Percentiles rank a stretch among this genome's conserved stretches.
Conservation (phyloP, 2,113 vertebrate genomes). For the Gadus macrocephalus region DNA sequence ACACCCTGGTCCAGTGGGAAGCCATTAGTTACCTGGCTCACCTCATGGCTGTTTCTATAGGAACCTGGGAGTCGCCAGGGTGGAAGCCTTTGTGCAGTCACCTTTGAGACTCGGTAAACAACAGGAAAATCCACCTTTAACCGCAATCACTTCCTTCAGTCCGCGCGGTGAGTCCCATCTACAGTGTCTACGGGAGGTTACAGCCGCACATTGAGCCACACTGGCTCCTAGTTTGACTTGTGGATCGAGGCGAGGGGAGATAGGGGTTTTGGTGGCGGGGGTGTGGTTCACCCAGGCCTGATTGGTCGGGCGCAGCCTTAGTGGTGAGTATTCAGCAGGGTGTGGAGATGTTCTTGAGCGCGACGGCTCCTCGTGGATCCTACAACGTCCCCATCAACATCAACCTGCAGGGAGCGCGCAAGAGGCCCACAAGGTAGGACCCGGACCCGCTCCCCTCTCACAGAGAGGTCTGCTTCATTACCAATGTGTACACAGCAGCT, state of each 20-base stretch:
- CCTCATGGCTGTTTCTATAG: slow-evolving; percentile 69
- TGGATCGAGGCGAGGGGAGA: slow-evolving; percentile 4
- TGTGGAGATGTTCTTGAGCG: slow-evolving; percentile 60
- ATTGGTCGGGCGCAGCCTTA: neutral
- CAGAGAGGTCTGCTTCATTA: too few relatives aligned
- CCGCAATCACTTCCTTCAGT: slow-evolving; percentile 27
- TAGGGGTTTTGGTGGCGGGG: too few relatives aligned
- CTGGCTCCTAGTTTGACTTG: slow-evolving; percentile 32
- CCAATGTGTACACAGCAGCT: too few relatives aligned
- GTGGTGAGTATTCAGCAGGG: slow-evolving; percentile 17
- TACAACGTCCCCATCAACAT: slow-evolving; percentile 79
- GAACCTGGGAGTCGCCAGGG: slow-evolving; percentile 40
- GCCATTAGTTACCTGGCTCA: slow-evolving; percentile 62
- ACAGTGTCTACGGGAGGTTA: too few relatives aligned
- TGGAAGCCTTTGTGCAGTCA: slow-evolving; percentile 51
- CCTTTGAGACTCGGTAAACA: slow-evolving; percentile 65
- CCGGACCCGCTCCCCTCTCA: neutral
- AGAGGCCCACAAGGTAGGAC: slow-evolving; percentile 72
- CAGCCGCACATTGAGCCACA: neutral
- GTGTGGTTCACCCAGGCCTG: slow-evolving; percentile 14
- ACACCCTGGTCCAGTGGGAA: slow-evolving; percentile 53
- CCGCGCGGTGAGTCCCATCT: neutral
- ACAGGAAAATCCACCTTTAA: slow-evolving; percentile 30
- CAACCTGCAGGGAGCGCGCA: slow-evolving; percentile 73
- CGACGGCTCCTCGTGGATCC: slow-evolving; percentile 65